Conservation (phyloP, 2,113 vertebrate species). For the Proterorhinus semilunaris region DNA sequence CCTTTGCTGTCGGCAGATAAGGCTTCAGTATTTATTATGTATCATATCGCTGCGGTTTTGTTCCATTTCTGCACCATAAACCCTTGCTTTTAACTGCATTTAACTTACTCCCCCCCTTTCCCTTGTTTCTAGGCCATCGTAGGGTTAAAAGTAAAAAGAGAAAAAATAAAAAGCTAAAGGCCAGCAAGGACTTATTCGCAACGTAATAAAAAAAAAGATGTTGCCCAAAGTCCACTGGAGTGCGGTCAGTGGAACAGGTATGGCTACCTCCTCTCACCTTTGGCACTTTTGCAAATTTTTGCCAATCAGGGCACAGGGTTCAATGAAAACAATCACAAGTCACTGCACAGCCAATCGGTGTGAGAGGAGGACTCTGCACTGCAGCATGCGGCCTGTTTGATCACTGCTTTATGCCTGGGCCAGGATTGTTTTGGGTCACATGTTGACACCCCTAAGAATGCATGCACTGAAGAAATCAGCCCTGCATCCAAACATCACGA, state of each 20-base stretch:
- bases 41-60: conserved; percentile 63
- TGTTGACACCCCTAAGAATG: not conserved
- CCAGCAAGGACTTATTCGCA: conserved; percentile 80
- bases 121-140: conserved; percentile 92
- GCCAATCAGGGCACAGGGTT: conserved; percentile 57
- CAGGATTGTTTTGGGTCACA: conserved; percentile 30
- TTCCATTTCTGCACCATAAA: conserved; percentile 70
- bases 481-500: conserved; percentile 13
- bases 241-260: conserved; percentile 89
- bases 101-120: conserved; percentile 57
- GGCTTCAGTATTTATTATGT: conserved; percentile 78
- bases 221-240: conserved; percentile 71
- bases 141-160: conserved; percentile 95
- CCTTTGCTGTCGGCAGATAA: conserved; percentile 72
- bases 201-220: conserved; percentile 84
- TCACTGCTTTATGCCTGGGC: conserved; percentile 31
- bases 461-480: conserved; percentile 18
- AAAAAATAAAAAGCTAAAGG: conserved; percentile 93
- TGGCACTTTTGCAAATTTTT: conserved; percentile 45
- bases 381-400: conserved; percentile 62
- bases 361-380: conserved; percentile 45
- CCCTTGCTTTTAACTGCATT: conserved; percentile 69
- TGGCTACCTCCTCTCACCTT: conserved; percentile 67
- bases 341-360: conserved; percentile 57
- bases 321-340: conserved; percentile 62